A percentile compares a stretch with the other conserved stretches of the same genome.
Conservation (phyloP, 2,888 invertebrate genomes). For the Macropis europaea region DNA sequence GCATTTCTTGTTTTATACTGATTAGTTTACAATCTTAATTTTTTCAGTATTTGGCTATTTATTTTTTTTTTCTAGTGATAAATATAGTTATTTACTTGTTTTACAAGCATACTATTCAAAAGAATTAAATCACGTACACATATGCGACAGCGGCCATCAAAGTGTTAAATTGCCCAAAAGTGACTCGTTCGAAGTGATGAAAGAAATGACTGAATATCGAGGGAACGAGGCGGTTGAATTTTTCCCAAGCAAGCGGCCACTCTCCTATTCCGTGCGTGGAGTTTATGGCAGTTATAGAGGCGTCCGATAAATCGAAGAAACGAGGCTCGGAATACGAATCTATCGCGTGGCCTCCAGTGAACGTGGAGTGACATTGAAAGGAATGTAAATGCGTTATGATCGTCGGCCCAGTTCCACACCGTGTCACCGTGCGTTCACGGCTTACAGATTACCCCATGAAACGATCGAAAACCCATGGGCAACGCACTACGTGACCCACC, state of each 20-base stretch:
- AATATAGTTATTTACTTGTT: too few relatives aligned
- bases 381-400: constrained; percentile 76
- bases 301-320: constrained; percentile 73
- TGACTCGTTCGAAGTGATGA: too few relatives aligned
- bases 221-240: constrained; percentile 3
- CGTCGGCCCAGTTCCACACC: constrained; percentile 69
- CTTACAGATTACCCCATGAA: constrained; percentile 66
- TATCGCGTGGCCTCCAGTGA: constrained; percentile 70
- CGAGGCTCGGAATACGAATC: constrained; percentile 68
- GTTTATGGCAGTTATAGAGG: constrained; percentile 59
- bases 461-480: constrained; percentile 48
- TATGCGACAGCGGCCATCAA: too few relatives aligned
- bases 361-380: constrained; percentile 77
- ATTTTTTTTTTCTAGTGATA: too few relatives aligned
- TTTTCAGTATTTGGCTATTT: too few relatives aligned
- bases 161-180: too few relatives aligned
- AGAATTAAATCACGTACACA: too few relatives aligned
- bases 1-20: too few relatives aligned
- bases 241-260: constrained; percentile 27
- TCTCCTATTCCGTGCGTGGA: constrained; percentile 51
- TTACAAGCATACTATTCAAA: too few relatives aligned
- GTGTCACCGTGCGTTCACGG: constrained; percentile 53
- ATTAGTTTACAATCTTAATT: too few relatives aligned
- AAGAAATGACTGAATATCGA: too few relatives aligned
- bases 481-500: constrained; percentile 37